Percentiles rank a stretch among this genome's conserved stretches.
Evolutionary conservation across 2,797 vertebrate species (phyloP).

Genomic region (Serranus cabrilla): DNA sequence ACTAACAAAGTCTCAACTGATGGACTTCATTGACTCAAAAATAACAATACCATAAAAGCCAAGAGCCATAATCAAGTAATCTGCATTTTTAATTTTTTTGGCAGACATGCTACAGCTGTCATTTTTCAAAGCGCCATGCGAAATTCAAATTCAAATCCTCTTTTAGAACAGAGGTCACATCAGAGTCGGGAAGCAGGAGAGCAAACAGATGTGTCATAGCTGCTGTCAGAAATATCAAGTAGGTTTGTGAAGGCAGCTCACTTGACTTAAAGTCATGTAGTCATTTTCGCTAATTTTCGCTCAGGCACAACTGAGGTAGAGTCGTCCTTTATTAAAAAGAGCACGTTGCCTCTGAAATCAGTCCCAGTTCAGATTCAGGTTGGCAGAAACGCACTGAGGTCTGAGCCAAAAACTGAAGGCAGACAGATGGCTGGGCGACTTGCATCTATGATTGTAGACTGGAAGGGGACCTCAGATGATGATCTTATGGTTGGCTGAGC

Average conservation of each 20-base stretch:
- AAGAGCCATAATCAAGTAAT: conserved; percentile 28
- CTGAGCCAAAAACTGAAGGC: conserved; percentile 72
- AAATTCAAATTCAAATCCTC: conserved; percentile 28
- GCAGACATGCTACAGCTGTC: conserved; percentile 22
- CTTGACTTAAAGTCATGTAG: conserved; percentile 12
- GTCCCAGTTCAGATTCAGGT: conserved; percentile 60
- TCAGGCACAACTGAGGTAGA: conserved; percentile 40
- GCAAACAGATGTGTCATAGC: conserved; percentile 20
- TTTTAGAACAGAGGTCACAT: conserved; percentile 38
- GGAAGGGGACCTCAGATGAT: conserved; percentile 69
- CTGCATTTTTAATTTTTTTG: conserved; percentile 23
- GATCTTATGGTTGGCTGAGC: conserved; percentile 67
- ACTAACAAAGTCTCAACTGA: conserved; percentile 6
- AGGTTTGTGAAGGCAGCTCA: conserved; percentile 5
- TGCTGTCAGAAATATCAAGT: conserved; percentile 17
- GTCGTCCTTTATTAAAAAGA: conserved; percentile 52
- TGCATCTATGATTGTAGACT: conserved; percentile 61
- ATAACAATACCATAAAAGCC: conserved; percentile 6
- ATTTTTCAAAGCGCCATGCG: conserved; percentile 8
- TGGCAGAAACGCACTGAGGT: conserved; percentile 66
- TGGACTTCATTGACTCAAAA: conserved; percentile 20
- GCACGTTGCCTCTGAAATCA: conserved; percentile 58
- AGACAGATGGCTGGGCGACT: conserved; percentile 73
- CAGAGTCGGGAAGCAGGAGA: conserved; percentile 33
- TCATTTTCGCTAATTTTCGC: conserved; percentile 28